A percentile compares a stretch with the other conserved stretches of the same genome.
Evolutionary conservation across 2,113 vertebrate genomes (phyloP).

Genomic region (Microtus richardsoni): DNA sequence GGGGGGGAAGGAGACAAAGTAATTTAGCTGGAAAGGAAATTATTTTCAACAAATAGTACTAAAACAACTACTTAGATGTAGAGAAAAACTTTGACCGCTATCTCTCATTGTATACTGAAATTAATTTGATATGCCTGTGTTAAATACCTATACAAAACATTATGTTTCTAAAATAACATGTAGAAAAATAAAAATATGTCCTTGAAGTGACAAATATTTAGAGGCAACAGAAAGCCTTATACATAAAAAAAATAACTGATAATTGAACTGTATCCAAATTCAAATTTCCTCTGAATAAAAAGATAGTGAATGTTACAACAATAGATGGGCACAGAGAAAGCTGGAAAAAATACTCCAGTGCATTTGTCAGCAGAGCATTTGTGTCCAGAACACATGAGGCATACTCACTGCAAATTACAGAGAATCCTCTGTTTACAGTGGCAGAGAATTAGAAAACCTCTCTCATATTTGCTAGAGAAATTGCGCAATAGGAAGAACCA

Average conservation of each 20-base stretch:
- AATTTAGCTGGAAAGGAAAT: slow-evolving; percentile 33
- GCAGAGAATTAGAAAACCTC: background rate
- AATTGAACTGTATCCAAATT: background rate
- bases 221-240: background rate
- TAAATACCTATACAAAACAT: background rate
- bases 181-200: background rate
- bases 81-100: background rate
- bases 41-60: slow-evolving; percentile 35
- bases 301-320: background rate
- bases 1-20: background rate
- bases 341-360: background rate
- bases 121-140: background rate
- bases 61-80: background rate
- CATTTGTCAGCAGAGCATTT: slow-evolving; percentile 23
- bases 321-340: background rate
- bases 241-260: slow-evolving; percentile 1
- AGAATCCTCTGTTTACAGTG: background rate
- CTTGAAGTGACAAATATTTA: background rate
- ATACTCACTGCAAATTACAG: background rate
- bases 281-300: slow-evolving; percentile 18
- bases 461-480: background rate
- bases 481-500: background rate
- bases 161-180: slow-evolving; percentile 1
- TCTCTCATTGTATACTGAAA: background rate
- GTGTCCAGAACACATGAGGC: background rate